Base-by-base conservation (phyloP, 2,888 invertebrate species). In the Seira sanloemensis region DNA sequence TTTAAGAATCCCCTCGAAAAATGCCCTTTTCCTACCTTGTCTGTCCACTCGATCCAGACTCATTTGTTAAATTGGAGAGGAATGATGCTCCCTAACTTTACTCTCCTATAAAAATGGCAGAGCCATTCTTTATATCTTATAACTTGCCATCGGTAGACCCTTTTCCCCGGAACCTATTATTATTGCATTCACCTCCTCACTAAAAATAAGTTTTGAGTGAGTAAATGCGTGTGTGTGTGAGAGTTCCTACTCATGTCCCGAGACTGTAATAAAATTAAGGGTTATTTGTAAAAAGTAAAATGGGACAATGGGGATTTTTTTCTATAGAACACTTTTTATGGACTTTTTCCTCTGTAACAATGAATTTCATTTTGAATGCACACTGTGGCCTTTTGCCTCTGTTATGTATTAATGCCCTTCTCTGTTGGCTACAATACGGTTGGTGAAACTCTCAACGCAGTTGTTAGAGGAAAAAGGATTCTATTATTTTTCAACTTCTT, bases 211-310 rank as follows among this genome's bases (percentile, higher is more conserved):
- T 21, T 58, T 26, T 18, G n/a, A 76, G 67, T 25, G 18, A 67
- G 54, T 67, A 46, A 21, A 54, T 62, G 24, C n/a, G 58, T 26
- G 18, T 69, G 26, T 71, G 37, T 26, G 19, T 67, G 16, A 62
- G 9, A 54, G 50, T 66, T 66, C 12, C 1, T 54, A 79, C 78
- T 78, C 73, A 72, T 72, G 79, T 87, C 87, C 87, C 87, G 21
- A 78, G 87, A 75, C 85, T 86, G 76, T 87, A 86, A 86, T 87
- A 87, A 87, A 87, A 87, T 87, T 87, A 87, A 87, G 87, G 85
- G 85, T 86, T 87, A 87, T 87, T 86, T 87, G 87, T 87, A 82
- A 84, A n/a, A 86, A 86, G 79, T 84, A 84, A 81, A 87, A 85
- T 86, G 80, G 78, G 85, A 81, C 78, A 86, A 84, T 78, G 76